Evolutionary conservation across 2,888 invertebrate species (phyloP), one percentile per base, ranked within the genome.

Genomic region (Pseudococcus longispinus): DNA sequence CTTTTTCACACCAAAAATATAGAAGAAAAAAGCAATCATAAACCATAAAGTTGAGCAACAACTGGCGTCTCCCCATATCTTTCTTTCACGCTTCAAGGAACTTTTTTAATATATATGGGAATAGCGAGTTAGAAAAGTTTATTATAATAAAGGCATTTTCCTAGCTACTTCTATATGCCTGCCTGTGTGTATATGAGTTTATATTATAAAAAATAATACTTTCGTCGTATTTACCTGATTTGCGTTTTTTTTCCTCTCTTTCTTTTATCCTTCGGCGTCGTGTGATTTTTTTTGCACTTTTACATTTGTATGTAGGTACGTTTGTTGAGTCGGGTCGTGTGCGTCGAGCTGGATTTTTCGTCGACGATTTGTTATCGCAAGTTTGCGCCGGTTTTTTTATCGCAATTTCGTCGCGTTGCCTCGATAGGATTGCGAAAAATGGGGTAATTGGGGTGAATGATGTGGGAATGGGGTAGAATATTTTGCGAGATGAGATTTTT

Each of bases 71-170:
- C 86, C 86, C 80, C 86, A 86, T 86, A 86, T 86, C 77, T 86
- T 86, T 86, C 77, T 86, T 86, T 86, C 80, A 86, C 86, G 86
- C 86, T 86, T 86, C 80, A 86, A 86, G 51, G 74, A 86, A 86
- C 86, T 86, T 86, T 86, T 86, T 86, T 86, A 86, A 86, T 86
- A 86, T 86, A 86, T 86, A 86, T 86, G 74, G 44, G 80, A 86
- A 86, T 86, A 86, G 51, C 86, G 86, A 86, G 86, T 77, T 46
- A 51, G 77, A 86, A 84, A 86, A 86, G 86, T 86, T 86, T 86
- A 86, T 86, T 86, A 86, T 86, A 86, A 86, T 86, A 70, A 86
- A 74, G 80, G 77, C 86, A 86, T 77, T 86, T 74, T 86, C 37
- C 46, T 18, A 46, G 37, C 55, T 84, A 55, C 32, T 84, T 84